Percentiles rank a stretch among this genome's conserved stretches.
Conservation (phyloP, 2,797 vertebrate genomes). For the Periparus ater region DNA sequence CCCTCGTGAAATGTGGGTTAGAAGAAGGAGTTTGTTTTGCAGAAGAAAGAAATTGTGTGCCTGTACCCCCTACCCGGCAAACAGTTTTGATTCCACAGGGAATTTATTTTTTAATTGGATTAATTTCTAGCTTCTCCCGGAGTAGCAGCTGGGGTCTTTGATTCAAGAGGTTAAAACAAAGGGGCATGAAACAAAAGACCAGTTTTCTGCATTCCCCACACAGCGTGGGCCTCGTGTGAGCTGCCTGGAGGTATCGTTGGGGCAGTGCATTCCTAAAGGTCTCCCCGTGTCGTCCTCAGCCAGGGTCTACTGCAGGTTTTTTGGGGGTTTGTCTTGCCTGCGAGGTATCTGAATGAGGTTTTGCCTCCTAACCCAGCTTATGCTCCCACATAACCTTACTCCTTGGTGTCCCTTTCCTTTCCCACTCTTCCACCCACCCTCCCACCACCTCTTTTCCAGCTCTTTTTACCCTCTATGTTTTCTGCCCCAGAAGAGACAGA, state of each 20-base stretch:
- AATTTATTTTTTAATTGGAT: slow-evolving; percentile 62
- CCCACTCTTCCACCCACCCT: accelerated
- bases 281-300: not conserved
- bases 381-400: not conserved
- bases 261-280: slow-evolving; percentile 24
- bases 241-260: not conserved
- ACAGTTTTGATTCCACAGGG: slow-evolving; percentile 38
- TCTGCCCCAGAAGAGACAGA: not conserved
- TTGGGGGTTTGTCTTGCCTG: not conserved
- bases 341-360: not conserved
- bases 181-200: slow-evolving; percentile 52
- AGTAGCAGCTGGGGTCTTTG: slow-evolving; percentile 65
- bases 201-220: slow-evolving; percentile 31
- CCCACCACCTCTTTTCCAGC: accelerated
- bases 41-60: slow-evolving; percentile 5
- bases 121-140: slow-evolving; percentile 54
- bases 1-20: not conserved
- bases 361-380: not conserved
- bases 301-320: not conserved
- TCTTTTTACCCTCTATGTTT: not conserved
- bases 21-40: slow-evolving; percentile 28
- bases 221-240: not conserved
- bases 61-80: not conserved
- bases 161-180: slow-evolving; percentile 65
- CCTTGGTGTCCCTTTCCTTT: not conserved